Evolutionary conservation across 2,888 invertebrate genomes (phyloP), one percentile per base, ranked within the genome.

Genomic region (Thymelicus lineola): DNA sequence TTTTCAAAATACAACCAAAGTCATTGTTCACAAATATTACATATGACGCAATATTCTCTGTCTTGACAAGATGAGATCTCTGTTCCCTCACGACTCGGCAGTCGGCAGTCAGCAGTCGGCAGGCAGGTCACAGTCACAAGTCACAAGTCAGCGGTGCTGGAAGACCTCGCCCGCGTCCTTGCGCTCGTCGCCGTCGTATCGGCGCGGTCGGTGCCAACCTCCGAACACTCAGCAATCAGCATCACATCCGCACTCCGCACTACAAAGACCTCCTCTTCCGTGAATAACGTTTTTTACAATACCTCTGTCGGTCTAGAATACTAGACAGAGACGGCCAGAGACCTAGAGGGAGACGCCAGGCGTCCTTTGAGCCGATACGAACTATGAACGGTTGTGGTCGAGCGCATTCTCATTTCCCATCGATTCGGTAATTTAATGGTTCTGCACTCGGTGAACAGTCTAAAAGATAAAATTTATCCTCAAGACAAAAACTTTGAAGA

Each of bases 261-360:
- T 50, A 9, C 48, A 50, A 15, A 55, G 28, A 28, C 55, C 55
- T 55, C 55, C 28, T 20, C 28, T 55, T 55, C 55, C 55, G 55
- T 55, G 55, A 55, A 55, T 55, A 28, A 55, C 55, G 55, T 28
- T 55, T 55, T 55, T 55, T 55, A 55, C 28, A 14, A 20, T 28
- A 55, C 12, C 14, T 20, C 14, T 28, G 10, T 28, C 12, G 20
- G 55, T 55, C 55, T 55, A 55, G 28, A 55, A 55, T 55, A 17
- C 48, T 50, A 50, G 48, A 50, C 17, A 6, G 55, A 55, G 28
- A 28, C 12, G 12, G 20, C 0, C 14, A 28, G 12, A 28, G 55
- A 55, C 55, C 28, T 55, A 55, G 55, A 55, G 20, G 14, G 55
- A 50, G 55, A 55, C 14, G 28, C 14, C 6, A n/a, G 9, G 17